Evolutionary conservation across 1,140 invertebrate species (phyloP).

Genomic region (Campoletis sonorensis): DNA sequence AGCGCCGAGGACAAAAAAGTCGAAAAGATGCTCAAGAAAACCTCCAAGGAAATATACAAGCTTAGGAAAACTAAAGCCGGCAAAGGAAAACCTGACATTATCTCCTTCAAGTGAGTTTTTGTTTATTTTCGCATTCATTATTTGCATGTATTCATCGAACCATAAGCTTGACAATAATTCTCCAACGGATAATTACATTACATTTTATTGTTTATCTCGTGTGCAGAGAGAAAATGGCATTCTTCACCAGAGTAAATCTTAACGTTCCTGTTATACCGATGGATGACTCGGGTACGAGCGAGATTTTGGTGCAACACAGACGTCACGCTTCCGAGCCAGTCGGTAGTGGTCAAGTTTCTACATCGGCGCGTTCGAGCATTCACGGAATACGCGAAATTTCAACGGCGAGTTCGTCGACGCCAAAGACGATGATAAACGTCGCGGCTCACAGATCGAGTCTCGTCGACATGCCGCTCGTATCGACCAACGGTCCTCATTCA

Average conservation of each 20-base stretch:
- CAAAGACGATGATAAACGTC: slow-evolving; percentile 36
- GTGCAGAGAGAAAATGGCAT: slow-evolving; percentile 95
- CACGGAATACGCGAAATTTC: slow-evolving; percentile 46
- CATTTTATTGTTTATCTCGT: slow-evolving; percentile 19
- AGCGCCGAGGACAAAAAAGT: slow-evolving; percentile 86
- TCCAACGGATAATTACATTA: slow-evolving; percentile 3
- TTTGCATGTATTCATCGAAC: neutral
- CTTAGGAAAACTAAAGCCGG: slow-evolving; percentile 90
- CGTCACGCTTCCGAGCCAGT: slow-evolving; percentile 69
- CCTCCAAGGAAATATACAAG: slow-evolving; percentile 93
- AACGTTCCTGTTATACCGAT: slow-evolving; percentile 86
- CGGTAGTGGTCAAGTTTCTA: slow-evolving; percentile 46
- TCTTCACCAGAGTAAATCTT: slow-evolving; percentile 90
- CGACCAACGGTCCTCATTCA: slow-evolving; percentile 29
- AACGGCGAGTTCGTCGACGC: slow-evolving; percentile 40
- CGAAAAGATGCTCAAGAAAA: slow-evolving; percentile 89
- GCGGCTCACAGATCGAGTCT: slow-evolving; percentile 36
- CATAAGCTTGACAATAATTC: too few species aligned
- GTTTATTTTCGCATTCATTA: too few species aligned
- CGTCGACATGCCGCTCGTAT: neutral
- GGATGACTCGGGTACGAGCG: slow-evolving; percentile 76
- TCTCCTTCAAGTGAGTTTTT: slow-evolving; percentile 92
- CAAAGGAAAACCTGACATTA: slow-evolving; percentile 92
- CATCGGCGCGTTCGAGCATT: slow-evolving; percentile 42
- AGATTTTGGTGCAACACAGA: slow-evolving; percentile 59